A percentile compares a stretch with the other conserved stretches of the same genome.
Conservation (phyloP, 2,113 vertebrate genomes). For the Piprites chloris region DNA sequence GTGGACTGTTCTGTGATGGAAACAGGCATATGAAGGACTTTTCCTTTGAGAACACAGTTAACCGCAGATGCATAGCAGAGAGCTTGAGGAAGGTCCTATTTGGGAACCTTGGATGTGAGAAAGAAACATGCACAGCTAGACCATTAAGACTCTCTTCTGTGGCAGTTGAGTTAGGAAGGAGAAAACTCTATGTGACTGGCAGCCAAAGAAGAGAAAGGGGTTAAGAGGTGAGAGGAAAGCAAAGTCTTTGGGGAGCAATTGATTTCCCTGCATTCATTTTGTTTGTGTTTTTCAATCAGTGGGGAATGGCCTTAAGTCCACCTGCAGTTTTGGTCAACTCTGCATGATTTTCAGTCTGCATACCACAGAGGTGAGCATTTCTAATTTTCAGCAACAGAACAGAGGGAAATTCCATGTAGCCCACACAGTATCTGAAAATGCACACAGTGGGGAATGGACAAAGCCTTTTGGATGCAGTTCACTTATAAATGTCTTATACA, state of each 20-base stretch:
- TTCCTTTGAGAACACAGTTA: neutral
- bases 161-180: neutral
- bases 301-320: constrained; percentile 6
- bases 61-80: neutral
- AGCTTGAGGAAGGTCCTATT: neutral
- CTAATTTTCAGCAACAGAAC: neutral
- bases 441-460: neutral
- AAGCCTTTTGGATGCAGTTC: neutral
- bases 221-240: constrained; percentile 13
- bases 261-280: constrained; percentile 38
- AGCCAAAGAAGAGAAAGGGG: neutral
- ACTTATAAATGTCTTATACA: neutral
- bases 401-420: neutral
- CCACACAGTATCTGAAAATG: neutral
- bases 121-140: neutral
- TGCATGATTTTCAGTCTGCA: constrained; percentile 15
- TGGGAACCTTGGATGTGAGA: neutral
- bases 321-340: neutral
- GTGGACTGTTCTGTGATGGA: neutral
- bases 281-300: constrained; percentile 40
- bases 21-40: neutral
- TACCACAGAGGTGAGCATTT: neutral
- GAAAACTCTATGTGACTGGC: constrained; percentile 19
- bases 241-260: neutral
- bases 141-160: neutral